Evolutionary conservation across 1,140 invertebrate species (phyloP).

Genomic region (Hypsibius dujardini): DNA sequence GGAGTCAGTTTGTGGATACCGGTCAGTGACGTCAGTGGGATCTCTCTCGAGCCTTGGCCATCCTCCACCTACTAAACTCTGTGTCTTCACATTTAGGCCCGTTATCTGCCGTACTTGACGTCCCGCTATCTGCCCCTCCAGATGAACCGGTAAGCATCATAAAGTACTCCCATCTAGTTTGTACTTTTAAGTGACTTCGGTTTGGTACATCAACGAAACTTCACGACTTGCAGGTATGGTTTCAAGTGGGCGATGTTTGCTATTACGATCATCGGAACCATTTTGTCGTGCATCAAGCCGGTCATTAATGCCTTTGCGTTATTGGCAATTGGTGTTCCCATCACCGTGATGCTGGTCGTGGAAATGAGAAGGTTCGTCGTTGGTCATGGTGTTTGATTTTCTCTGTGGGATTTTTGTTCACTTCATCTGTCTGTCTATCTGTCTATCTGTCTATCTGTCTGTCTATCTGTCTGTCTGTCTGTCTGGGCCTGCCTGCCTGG

Average conservation of each 20-base stretch:
- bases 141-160: too few relatives aligned
- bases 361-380: slow-evolving; percentile 44
- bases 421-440: too few relatives aligned
- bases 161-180: too few relatives aligned
- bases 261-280: slow-evolving; percentile 44
- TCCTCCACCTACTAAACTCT: too few relatives aligned
- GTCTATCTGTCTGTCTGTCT: too few relatives aligned
- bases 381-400: too few relatives aligned
- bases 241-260: slow-evolving; percentile 30
- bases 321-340: slow-evolving; percentile 51
- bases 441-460: too few relatives aligned
- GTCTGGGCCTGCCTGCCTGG: too few relatives aligned
- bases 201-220: slow-evolving; percentile 23
- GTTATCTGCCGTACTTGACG: slow-evolving; percentile 43
- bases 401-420: too few relatives aligned
- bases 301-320: slow-evolving; percentile 56
- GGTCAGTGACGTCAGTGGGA: slow-evolving; percentile 20
- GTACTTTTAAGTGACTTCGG: too few relatives aligned
- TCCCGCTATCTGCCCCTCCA: too few relatives aligned
- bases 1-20: slow-evolving; percentile 54
- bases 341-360: slow-evolving; percentile 44
- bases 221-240: slow-evolving; percentile 24
- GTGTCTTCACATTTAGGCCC: slow-evolving; percentile 25
- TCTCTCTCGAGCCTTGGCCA: too few relatives aligned
- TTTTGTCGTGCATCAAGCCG: slow-evolving; percentile 49